Conservation (phyloP, 2,113 vertebrate genomes). For the Campylomormyrus numenius region DNA sequence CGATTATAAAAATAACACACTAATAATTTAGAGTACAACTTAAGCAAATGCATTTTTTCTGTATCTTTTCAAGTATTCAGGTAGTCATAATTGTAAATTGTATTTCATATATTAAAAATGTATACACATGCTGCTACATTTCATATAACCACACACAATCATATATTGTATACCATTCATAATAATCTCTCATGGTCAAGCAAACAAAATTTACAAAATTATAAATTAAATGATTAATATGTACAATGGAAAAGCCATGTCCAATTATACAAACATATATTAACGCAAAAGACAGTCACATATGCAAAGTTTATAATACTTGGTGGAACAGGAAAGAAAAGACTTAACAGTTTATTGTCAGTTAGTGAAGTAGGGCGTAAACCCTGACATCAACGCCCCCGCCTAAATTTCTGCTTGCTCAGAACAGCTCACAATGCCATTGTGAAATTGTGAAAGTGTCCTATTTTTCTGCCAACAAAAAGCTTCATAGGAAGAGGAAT, state of each 20-base stretch:
- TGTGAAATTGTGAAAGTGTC: slow-evolving; percentile 14
- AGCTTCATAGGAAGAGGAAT: slow-evolving; percentile 23
- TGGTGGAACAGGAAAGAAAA: slow-evolving; percentile 19
- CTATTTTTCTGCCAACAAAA: slow-evolving; percentile 6
- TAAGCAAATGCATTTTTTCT: neutral
- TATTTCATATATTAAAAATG: neutral
- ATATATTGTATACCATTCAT: neutral
- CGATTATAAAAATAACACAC: neutral
- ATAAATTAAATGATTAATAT: neutral
- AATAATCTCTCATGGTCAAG: neutral
- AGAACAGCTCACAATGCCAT: slow-evolving; percentile 24
- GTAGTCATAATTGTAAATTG: neutral
- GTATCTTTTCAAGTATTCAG: neutral
- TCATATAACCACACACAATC: neutral
- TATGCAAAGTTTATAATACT: neutral
- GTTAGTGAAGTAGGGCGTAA: slow-evolving; percentile 22
- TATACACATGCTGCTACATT: neutral
- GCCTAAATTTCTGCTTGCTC: slow-evolving; percentile 12
- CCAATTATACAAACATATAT: neutral
- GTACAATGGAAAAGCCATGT: neutral
- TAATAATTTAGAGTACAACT: neutral
- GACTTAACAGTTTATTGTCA: slow-evolving; percentile 28
- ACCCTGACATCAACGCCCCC: slow-evolving; percentile 27
- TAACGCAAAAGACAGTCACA: neutral
- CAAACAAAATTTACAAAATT: neutral